Base-by-base conservation (phyloP, 2,113 vertebrate genomes). In the Epinephelus cyanopodus region DNA sequence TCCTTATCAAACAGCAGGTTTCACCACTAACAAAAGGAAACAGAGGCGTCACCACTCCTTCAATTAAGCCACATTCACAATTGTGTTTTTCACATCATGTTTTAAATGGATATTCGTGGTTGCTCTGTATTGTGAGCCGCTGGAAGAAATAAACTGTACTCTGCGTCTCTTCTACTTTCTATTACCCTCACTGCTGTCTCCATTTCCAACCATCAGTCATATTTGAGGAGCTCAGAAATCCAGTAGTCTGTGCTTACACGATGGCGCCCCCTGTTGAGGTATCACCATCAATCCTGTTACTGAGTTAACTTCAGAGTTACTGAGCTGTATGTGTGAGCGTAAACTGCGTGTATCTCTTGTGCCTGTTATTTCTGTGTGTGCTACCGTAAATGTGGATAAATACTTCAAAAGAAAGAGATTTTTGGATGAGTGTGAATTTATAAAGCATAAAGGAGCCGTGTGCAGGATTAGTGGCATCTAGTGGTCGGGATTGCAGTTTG, bases 1-100 rank as follows among this genome's bases (percentile, higher is more conserved):
- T 29, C 82, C 84, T 90, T 92, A 88, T 90, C 89, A 83, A 74
- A 19, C 53, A 0, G 17, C 77, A 75, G 65, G 66, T 91, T 89
- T 89, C 85, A 77, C 47, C 13, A 4, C 57, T 1, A 72, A 92
- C 87, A 92, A 86, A 86, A 81, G 81, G 50, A 76, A 78, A 63
- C 21, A 5, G 52, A 73, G 64, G 11, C 57, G 8, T 82, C 74
- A 50, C 54, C 29, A 29, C 29, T 52, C 73, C 71, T 82, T 25
- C n/a, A 6, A 17, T 72, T 18, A 81, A 90, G 68, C 42, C 8
- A 53, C 52, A 89, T 64, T 15, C 5, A 45, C 25, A 29, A 29
- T 29, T 5, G 29, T 29, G 29, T 29, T 29, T 29, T 29, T 29
- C 29, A 29, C n/a, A 23, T 25, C 4, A 4, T 25, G 47, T 45